A percentile compares a stretch with the other conserved stretches of the same genome.
Conservation (phyloP, 1,140 invertebrate species). For the Tetragonula clypearis region DNA sequence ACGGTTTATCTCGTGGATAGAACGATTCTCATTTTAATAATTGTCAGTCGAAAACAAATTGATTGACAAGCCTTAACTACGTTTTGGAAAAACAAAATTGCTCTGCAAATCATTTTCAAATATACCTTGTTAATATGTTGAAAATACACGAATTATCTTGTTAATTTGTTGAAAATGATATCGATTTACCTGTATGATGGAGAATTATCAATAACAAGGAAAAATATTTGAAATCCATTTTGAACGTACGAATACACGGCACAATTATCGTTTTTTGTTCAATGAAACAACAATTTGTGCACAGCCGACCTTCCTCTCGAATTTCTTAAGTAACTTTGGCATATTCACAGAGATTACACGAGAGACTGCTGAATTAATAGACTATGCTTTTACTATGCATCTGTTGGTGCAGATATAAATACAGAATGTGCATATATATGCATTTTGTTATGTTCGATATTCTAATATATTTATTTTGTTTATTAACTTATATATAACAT, state of each 20-base stretch:
- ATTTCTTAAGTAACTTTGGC: slow-evolving; percentile 29
- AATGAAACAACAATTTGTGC: slow-evolving; percentile 26
- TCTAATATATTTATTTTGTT: neutral
- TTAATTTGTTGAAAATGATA: neutral
- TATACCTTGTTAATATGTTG: neutral
- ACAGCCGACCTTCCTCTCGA: slow-evolving; percentile 57
- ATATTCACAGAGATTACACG: slow-evolving; percentile 33
- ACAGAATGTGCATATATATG: neutral
- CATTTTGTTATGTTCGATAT: neutral
- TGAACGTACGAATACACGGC: neutral
- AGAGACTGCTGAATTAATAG: slow-evolving; percentile 12
- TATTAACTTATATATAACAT: too few species aligned
- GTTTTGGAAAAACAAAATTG: neutral
- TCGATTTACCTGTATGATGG: slow-evolving; percentile 39
- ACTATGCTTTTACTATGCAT: neutral
- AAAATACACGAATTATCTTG: neutral
- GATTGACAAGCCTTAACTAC: neutral
- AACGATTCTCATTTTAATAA: neutral
- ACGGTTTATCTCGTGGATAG: neutral
- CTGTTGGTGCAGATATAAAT: neutral
- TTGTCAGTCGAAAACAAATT: too few species aligned
- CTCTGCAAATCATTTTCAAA: neutral
- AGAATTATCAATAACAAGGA: slow-evolving; percentile 1
- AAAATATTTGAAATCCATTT: slow-evolving; percentile 24
- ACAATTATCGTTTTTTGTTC: neutral